Evolutionary conservation across 2,888 invertebrate genomes (phyloP).

Genomic region (Lasiommata megera): DNA sequence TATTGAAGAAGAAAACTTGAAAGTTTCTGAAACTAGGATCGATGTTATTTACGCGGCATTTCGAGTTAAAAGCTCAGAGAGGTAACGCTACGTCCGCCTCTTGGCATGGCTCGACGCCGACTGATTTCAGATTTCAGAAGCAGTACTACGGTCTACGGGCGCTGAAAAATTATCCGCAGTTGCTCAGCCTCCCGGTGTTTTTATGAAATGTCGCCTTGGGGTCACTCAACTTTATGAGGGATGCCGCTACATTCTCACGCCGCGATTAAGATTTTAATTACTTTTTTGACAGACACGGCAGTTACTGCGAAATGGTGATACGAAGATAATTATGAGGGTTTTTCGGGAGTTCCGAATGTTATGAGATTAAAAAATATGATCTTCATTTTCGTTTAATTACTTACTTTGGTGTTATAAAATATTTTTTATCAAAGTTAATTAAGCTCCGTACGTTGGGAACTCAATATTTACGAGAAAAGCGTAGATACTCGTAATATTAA

Average conservation of each 20-base stretch:
- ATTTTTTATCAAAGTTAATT: background rate
- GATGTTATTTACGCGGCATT: slow-evolving; percentile 69
- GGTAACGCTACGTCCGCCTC: slow-evolving; percentile 39
- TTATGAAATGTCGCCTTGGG: slow-evolving; percentile 60
- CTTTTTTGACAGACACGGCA: slow-evolving; percentile 2
- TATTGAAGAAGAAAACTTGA: slow-evolving; percentile 17
- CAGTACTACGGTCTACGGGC: slow-evolving; percentile 27
- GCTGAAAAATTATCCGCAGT: slow-evolving; percentile 57
- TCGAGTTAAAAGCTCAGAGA: slow-evolving; percentile 28
- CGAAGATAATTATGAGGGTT: background rate
- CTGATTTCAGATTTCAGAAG: slow-evolving; percentile 47
- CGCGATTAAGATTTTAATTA: slow-evolving; percentile 25
- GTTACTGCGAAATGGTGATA: slow-evolving; percentile 1
- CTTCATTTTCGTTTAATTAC: background rate
- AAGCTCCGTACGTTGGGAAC: background rate
- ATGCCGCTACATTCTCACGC: slow-evolving; percentile 40
- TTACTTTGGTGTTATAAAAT: no score
- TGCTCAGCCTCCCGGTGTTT: slow-evolving; percentile 53
- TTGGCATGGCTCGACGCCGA: slow-evolving; percentile 54
- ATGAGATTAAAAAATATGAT: background rate
- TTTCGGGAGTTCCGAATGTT: background rate
- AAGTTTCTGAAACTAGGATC: slow-evolving; percentile 43
- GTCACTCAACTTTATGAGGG: slow-evolving; percentile 64
- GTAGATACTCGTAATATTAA: no score
- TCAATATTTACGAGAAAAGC: no score